Evolutionary conservation across 1,140 invertebrate genomes (phyloP), one percentile per base, ranked within the genome.

Genomic region (Papilio glaucus): DNA sequence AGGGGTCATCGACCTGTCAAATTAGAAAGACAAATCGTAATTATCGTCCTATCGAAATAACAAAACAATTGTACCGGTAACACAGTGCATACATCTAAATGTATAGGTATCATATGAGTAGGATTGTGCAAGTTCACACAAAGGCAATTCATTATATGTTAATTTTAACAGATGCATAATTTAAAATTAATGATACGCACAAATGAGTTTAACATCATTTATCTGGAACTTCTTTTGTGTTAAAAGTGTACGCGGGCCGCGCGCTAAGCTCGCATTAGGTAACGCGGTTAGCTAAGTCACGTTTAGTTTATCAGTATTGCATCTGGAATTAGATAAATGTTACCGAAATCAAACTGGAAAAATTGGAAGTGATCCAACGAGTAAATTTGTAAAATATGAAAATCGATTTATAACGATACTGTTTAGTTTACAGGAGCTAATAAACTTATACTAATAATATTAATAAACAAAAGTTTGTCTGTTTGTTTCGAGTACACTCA

Each of bases 221-320:
- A 82, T 82, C 77, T 77, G 74, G 72, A 82, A 84, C 75, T 84
- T 89, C 84, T 86, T 87, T 88, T 88, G 85, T 87, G 77, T 85
- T 80, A 85, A 87, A 85, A 78, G 74, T 78, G 65, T 73, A 81
- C 75, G 75, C 75, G 80, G 75, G 78, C 80, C 77, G 79, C 74
- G 74, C 76, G 80, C 45, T 63, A 18, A 38, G 61, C 61, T 63
- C 78, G 77, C 79, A 78, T 85, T 87, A 85, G 80, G 85, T 84
- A 88, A 88, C 80, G 74, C 75, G 77, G 81, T 89, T 88, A 82
- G 75, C 84, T 85, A 87, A 87, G 85, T 90, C 88, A 90, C 85
- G 88, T 83, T 88, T 81, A 77, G 76, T 77, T 82, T 90, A 89
- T 85, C 87, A 71, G 76, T 79, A 78, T 79, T 70, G 76, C 80